Conservation (phyloP, 2,888 invertebrate species). For the Ennomos erosarius region DNA sequence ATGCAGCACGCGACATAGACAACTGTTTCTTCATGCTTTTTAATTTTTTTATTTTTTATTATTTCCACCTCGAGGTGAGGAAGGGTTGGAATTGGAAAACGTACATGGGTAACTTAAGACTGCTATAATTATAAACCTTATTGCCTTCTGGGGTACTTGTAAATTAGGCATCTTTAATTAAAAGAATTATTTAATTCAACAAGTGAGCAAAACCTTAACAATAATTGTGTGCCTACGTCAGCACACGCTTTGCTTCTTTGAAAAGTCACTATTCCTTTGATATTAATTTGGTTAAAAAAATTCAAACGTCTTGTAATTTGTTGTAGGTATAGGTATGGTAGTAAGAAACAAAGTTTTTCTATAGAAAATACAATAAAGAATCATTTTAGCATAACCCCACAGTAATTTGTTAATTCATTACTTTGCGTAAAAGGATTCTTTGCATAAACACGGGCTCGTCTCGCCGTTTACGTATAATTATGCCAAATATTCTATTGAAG, state of each 20-base stretch:
- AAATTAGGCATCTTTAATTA: no score
- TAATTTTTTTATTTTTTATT: slow-evolving; percentile 25
- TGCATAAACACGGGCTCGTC: slow-evolving; percentile 78
- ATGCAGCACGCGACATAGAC: slow-evolving; percentile 75
- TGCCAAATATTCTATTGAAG: slow-evolving; percentile 56
- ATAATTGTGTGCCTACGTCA: no score
- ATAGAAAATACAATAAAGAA: slow-evolving; percentile 22
- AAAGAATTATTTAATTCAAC: no score
- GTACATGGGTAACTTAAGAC: neutral
- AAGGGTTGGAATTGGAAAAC: slow-evolving; percentile 4
- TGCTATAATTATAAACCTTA: no score
- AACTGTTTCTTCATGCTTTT: slow-evolving; percentile 57
- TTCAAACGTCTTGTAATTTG: no score
- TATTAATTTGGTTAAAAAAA: no score
- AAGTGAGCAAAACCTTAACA: no score
- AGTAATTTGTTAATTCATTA: slow-evolving; percentile 58
- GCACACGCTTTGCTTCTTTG: no score
- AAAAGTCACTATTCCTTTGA: no score
- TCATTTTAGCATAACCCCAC: slow-evolving; percentile 47
- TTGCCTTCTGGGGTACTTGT: no score
- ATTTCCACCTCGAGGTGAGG: slow-evolving; percentile 5
- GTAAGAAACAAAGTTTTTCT: neutral
- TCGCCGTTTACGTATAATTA: slow-evolving; percentile 62
- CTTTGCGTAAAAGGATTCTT: slow-evolving; percentile 59
- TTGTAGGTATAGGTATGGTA: no score